Evolutionary conservation across 2,888 invertebrate species (phyloP), one percentile per base, ranked within the genome.

Genomic region (Acrobasis consociella): DNA sequence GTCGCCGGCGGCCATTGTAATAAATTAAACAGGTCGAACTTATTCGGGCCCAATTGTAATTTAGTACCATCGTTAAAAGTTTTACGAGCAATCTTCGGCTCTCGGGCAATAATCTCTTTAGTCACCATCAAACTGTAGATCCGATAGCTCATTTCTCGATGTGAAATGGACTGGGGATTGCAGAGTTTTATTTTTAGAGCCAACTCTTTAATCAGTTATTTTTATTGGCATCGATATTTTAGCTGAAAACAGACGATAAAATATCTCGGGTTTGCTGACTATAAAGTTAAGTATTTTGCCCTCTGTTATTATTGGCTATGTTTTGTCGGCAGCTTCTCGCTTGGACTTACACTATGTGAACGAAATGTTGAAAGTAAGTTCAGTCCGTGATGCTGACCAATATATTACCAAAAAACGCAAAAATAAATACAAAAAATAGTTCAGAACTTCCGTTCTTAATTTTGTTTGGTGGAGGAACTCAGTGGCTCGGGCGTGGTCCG

Each of bases 11-110:
- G 71, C 69, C 67, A 72, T 72, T 69, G 74, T 75, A 75, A 82
- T 85, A 82, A 83, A 84, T 83, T 85, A 84, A 81, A 82, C 76
- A 79, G 78, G 77, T 77, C 77, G 78, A 80, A 85, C 78, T 83
- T 81, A 79, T 80, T 78, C 77, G 73, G 73, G 71, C 76, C 77
- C 79, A 77, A 85, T 85, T 81, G 85, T 83, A 83, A 86, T 85
- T 86, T 83, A 83, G 81, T 82, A 69, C 75, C 75, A 76, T 76
- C 85, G 80, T 86, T 86, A 86, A 83, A 85, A 85, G 80, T 85
- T 86, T 85, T 85, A 85, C 83, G 83, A 81, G 81, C 84, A 81
- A 85, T 86, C 83, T 83, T 83, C 78, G 81, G 76, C 75, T 81
- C 78, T 74, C 75, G 75, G 76, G 73, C 78, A 74, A 81, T 84